Evolutionary conservation across 2,888 invertebrate species (phyloP).

Genomic region (Pristionchus exspectatus): DNA sequence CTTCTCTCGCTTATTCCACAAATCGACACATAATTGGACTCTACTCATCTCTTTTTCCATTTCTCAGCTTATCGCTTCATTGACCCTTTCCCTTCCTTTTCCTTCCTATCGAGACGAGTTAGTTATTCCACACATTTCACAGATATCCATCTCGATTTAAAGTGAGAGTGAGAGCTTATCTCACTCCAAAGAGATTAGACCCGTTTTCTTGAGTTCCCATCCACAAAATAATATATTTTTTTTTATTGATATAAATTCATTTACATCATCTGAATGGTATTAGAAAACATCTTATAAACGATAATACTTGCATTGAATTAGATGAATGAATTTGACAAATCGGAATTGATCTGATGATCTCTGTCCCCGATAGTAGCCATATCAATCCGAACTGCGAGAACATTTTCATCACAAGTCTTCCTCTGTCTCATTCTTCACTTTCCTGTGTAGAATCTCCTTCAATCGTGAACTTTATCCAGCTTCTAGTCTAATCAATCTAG

Average conservation of each 20-base stretch:
- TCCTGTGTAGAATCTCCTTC: neutral
- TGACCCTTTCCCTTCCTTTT: neutral
- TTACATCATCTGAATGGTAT: too few species aligned
- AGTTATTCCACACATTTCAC: slow-evolving; percentile 3
- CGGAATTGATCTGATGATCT: neutral
- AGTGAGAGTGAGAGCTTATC: slow-evolving; percentile 2
- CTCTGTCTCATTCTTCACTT: neutral
- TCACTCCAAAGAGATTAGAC: neutral
- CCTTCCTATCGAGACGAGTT: neutral
- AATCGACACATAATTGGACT: slow-evolving; percentile 41
- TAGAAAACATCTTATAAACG: too few species aligned
- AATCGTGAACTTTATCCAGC: neutral
- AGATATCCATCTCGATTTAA: neutral
- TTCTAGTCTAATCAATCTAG: slow-evolving; percentile 53
- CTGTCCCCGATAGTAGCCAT: neutral
- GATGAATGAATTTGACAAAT: too few species aligned
- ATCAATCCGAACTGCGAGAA: neutral
- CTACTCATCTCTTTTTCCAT: slow-evolving; percentile 2
- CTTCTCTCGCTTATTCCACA: slow-evolving; percentile 23
- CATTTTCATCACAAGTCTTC: neutral
- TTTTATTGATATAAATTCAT: neutral
- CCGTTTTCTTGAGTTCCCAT: neutral
- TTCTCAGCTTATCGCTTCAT: slow-evolving; percentile 32
- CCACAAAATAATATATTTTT: neutral
- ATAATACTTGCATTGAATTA: too few species aligned